Evolutionary conservation across 2,113 vertebrate species (phyloP).

Genomic region (Menidia beryllina): DNA sequence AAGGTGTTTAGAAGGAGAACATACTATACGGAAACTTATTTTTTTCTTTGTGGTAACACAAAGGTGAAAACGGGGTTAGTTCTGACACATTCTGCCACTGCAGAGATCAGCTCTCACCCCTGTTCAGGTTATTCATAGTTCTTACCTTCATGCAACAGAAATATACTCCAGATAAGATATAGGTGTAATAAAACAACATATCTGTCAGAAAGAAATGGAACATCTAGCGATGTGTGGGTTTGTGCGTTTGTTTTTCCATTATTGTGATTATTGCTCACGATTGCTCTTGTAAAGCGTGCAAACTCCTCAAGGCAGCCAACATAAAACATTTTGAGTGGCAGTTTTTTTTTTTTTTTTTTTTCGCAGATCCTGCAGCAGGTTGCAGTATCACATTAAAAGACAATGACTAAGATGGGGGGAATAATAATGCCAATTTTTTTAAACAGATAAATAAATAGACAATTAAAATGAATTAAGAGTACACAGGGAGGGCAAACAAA

Average conservation of each 20-base stretch:
- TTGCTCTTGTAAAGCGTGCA: constrained; percentile 11
- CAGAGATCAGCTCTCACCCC: constrained; percentile 9
- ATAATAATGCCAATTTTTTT: no score
- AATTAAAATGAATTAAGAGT: background rate
- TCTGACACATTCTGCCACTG: constrained; percentile 33
- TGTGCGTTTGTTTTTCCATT: constrained; percentile 20
- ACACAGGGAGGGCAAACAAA: background rate
- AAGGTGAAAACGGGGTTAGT: constrained; percentile 33
- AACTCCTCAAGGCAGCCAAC: background rate
- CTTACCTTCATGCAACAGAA: constrained; percentile 20
- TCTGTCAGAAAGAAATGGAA: constrained; percentile 6
- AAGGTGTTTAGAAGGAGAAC: constrained; percentile 34
- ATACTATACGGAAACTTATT: constrained; percentile 38
- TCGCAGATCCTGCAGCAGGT: no score
- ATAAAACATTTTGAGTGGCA: constrained; percentile 3
- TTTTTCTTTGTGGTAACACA: constrained; percentile 28
- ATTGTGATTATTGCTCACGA: constrained; percentile 10
- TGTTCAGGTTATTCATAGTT: constrained; percentile 20
- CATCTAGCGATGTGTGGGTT: constrained; percentile 7
- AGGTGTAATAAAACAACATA: constrained; percentile 21
- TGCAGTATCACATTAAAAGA: no score
- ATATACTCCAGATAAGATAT: constrained; percentile 30
- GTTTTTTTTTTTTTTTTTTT: background rate
- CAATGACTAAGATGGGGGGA: no score
- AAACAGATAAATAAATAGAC: no score